Evolutionary conservation across 2,888 invertebrate genomes (phyloP), one percentile per base, ranked within the genome.

Genomic region (Phorcus lineatus): DNA sequence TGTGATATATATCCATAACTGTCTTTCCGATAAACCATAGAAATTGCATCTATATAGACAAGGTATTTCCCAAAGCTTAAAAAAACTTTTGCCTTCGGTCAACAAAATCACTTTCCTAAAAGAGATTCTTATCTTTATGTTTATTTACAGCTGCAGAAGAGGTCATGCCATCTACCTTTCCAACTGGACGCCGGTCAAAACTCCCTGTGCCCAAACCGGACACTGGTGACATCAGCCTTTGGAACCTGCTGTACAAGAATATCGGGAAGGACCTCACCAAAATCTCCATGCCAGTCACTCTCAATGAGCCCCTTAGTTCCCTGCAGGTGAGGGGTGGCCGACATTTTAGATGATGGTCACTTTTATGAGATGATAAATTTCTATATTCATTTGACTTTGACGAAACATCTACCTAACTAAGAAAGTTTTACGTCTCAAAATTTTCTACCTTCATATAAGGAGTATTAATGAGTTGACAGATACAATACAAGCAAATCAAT

Each of bases 261-360:
- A 97, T 97, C 78, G 97, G 97, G 86, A 97, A 97, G 93, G 97
- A 97, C 93, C 94, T 97, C 81, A 96, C 96, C 22, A 96, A 96
- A 93, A 95, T 97, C 70, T 96, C 96, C 82, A 96, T 97, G 96
- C 97, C 97, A 0, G 96, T 97, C 66, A 96, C 96, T 1, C 94
- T 97, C 84, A 97, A 97, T 91, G 97, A 97, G 92, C 97, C 97
- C 0, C 94, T 97, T 0, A 96, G 96, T 90, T 96, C 96, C 94
- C 94, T 97, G 79, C 96, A 96, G 95, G 95, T 95, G 83, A 79
- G 81, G 16, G 62, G 3, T 7, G 36, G 36, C n/a, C n/a, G n/a
- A n/a, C n/a, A n/a, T n/a, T n/a, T n/a, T n/a, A n/a, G n/a, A n/a
- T n/a, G n/a, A n/a, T n/a, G n/a, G n/a, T n/a, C n/a, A n/a, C n/a